Evolutionary conservation across 2,888 invertebrate species (phyloP), one percentile per base, ranked within the genome.

Genomic region (Drosophila fungiperda): DNA sequence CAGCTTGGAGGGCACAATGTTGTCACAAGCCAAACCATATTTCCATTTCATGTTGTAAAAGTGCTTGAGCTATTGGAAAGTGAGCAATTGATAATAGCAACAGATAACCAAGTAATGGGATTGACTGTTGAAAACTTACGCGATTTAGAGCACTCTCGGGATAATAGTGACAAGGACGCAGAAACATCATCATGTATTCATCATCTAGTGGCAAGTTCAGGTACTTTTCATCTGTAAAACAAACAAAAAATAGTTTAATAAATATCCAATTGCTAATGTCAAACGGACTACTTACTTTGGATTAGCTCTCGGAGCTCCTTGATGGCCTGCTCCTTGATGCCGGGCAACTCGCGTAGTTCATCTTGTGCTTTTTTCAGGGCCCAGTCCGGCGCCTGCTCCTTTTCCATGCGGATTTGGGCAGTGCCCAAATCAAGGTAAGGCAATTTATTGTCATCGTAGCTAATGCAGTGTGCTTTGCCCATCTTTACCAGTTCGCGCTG

Each of bases 131-230:
- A 20, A n/a, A 52, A 89, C 94, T 93, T 94, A 97, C 96, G 93
- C 96, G 94, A 92, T 95, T 95, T 76, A 96, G 95, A 4, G 98
- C 96, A 82, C 97, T 96, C 59, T 97, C 96, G 0, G 97, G 95
- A 91, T 98, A 97, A 93, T 96, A 98, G 93, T 98, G 97, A 90
- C 96, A 96, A 0, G 98, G 98, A 68, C 98, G 94, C 53, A 98
- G 93, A 91, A 97, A 98, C 92, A 96, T 96, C 69, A 95, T 93
- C 53, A 97, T 94, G 88, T 95, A 97, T 3, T 95, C 95, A 84
- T 97, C 96, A 59, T 96, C 95, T n/a, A 94, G 82, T 0, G 96
- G 96, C 60, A 96, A 93, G 38, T 94, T 91, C 1, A 97, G 93
- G 40, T 94, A 92, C 48, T 94, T 93, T 82, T 96, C 96, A 60